Percentiles rank a stretch among this genome's conserved stretches.
Conservation (phyloP, 2,888 invertebrate species). For the Carabus problematicus region DNA sequence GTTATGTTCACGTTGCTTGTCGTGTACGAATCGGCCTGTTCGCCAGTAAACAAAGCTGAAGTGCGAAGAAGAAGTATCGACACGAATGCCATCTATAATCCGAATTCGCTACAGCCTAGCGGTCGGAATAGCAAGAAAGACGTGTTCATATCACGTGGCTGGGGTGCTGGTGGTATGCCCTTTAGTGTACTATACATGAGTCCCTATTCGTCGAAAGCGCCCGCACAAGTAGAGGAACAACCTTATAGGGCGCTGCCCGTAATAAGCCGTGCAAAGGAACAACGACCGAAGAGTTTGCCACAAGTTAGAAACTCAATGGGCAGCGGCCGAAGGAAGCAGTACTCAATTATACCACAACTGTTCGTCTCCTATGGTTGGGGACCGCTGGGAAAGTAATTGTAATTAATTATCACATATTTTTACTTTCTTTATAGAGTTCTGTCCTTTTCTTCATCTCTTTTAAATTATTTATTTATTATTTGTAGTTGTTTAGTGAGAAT, state of each 20-base stretch:
- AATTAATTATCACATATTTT: slow-evolving; percentile 6
- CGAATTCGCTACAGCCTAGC: background rate
- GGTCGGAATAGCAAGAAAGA: slow-evolving; percentile 54
- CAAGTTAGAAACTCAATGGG: slow-evolving; percentile 42
- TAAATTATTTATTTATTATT: slow-evolving; percentile 29
- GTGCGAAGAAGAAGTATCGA: slow-evolving; percentile 9
- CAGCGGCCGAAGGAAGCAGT: slow-evolving; percentile 49
- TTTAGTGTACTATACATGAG: slow-evolving; percentile 62
- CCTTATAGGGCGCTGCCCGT: slow-evolving; percentile 18
- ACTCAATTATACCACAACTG: slow-evolving; percentile 61
- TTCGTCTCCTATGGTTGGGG: slow-evolving; percentile 65
- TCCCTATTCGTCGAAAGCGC: slow-evolving; percentile 49
- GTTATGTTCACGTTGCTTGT: background rate
- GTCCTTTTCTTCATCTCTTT: background rate
- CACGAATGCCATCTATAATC: slow-evolving; percentile 1
- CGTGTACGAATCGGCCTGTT: background rate
- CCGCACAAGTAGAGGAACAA: slow-evolving; percentile 19
- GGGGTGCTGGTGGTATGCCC: slow-evolving; percentile 64
- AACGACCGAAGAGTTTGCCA: slow-evolving; percentile 41
- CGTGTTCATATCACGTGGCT: slow-evolving; percentile 60
- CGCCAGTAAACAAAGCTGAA: slow-evolving; percentile 4
- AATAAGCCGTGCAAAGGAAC: slow-evolving; percentile 26
- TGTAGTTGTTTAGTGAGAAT: background rate
- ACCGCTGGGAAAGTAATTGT: slow-evolving; percentile 58
- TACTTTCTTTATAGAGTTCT: background rate